A percentile compares a stretch with the other conserved stretches of the same genome.
These are phyloP conservation scores for Apolygus lucorum DNA, from an alignment of 1,140 invertebrate species.

Conservation along the genomic window DNA sequence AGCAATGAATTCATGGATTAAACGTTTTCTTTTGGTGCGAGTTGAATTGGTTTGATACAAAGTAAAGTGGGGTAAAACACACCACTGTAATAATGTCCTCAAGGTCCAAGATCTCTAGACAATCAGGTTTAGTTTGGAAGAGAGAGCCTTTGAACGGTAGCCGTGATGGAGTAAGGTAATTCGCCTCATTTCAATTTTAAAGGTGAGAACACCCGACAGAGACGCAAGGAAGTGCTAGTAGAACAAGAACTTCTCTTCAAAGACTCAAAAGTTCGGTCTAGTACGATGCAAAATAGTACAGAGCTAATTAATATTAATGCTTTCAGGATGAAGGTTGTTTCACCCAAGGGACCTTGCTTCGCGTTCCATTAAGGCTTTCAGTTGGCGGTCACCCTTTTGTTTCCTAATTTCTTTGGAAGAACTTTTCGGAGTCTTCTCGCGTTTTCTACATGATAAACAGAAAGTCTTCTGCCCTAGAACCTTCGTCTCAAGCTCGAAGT, in stretches of 20 bases:
- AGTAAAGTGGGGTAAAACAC: too few relatives aligned
- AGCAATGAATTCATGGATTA: too few relatives aligned
- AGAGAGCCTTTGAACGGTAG: too few relatives aligned
- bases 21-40: too few relatives aligned
- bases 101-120: too few relatives aligned
- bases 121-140: too few relatives aligned
- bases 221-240: too few relatives aligned
- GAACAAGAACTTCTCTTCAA: not conserved
- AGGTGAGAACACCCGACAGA: too few relatives aligned
- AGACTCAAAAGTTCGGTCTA: not conserved
- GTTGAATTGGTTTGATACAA: too few relatives aligned
- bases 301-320: not conserved
- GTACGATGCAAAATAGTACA: not conserved
- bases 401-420: not conserved
- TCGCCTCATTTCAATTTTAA: too few relatives aligned
- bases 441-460: not conserved
- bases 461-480: not conserved
- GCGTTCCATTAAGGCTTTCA: not conserved
- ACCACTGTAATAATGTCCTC: too few relatives aligned
- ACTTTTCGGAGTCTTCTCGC: not conserved
- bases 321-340: not conserved
- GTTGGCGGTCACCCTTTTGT: not conserved
- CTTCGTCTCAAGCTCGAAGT: not conserved
- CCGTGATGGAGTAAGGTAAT: too few relatives aligned
- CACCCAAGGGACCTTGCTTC: not conserved